Conservation (phyloP, 2,888 invertebrate species). For the Spisula solida region DNA sequence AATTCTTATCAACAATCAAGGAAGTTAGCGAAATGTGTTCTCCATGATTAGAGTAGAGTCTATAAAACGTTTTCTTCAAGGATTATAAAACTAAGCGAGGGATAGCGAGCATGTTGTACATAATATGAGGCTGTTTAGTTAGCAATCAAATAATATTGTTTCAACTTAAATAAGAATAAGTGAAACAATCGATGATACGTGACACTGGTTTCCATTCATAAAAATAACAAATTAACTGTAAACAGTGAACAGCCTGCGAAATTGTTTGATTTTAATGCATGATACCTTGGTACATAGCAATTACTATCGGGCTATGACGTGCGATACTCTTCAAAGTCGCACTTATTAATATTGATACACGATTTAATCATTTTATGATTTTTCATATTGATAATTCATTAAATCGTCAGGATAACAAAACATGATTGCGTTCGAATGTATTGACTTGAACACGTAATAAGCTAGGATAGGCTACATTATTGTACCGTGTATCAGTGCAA, state of each 20-base stretch:
- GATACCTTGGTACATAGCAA: background rate
- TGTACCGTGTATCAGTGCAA: no score
- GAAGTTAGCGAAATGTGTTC: background rate
- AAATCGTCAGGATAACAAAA: background rate
- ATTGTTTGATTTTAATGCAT: background rate
- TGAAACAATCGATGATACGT: background rate
- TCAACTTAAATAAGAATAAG: background rate
- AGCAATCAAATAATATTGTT: background rate
- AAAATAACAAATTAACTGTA: background rate
- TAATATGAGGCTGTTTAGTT: background rate
- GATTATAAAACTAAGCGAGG: no score
- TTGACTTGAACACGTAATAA: background rate
- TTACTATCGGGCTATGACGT: background rate
- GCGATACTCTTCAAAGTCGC: background rate
- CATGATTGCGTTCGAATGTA: conserved; percentile 6
- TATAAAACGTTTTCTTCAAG: background rate
- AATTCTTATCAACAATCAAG: no score
- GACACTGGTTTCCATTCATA: background rate
- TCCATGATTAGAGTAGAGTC: background rate
- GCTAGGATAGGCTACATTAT: no score
- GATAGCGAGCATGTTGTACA: background rate
- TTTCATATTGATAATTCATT: background rate
- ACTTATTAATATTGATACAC: background rate
- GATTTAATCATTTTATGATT: background rate
- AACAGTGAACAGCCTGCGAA: background rate